Percentiles rank a stretch among this genome's conserved stretches.
Evolutionary conservation across 2,113 vertebrate species (phyloP).

Genomic region (Apteryx owenii): DNA sequence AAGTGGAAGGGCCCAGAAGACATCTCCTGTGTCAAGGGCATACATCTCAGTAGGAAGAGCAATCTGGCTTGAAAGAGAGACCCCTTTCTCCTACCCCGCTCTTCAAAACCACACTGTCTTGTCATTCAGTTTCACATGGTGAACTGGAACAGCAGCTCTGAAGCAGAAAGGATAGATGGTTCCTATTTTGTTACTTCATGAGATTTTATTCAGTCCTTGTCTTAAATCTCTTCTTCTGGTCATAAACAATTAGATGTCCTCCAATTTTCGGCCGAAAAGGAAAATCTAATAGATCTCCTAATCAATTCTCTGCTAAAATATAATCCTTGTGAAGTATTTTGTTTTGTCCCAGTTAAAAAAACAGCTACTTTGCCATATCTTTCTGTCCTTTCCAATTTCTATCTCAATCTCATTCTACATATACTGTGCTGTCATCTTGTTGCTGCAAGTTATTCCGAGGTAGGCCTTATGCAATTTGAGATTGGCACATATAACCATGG

Average conservation of each 20-base stretch:
- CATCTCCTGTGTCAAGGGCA: neutral
- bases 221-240: neutral
- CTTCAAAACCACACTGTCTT: neutral
- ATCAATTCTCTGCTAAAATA: neutral
- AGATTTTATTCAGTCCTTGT: neutral
- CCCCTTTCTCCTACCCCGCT: fast-evolving
- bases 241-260: neutral
- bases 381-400: neutral
- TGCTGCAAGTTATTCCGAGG: neutral
- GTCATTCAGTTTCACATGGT: neutral
- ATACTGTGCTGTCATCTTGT: neutral
- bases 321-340: neutral
- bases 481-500: neutral
- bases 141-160: neutral
- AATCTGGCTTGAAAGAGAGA: neutral
- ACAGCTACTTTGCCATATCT: neutral
- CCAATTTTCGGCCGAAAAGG: neutral
- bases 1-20: neutral
- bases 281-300: neutral
- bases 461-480: neutral
- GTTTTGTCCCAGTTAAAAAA: neutral
- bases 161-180: neutral
- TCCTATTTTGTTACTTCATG: neutral
- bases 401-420: neutral
- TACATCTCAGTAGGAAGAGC: neutral